These are phyloP conservation scores for Chrysomela aeneicollis DNA, from an alignment of 2,888 invertebrate genomes.

Conservation along the genomic window DNA sequence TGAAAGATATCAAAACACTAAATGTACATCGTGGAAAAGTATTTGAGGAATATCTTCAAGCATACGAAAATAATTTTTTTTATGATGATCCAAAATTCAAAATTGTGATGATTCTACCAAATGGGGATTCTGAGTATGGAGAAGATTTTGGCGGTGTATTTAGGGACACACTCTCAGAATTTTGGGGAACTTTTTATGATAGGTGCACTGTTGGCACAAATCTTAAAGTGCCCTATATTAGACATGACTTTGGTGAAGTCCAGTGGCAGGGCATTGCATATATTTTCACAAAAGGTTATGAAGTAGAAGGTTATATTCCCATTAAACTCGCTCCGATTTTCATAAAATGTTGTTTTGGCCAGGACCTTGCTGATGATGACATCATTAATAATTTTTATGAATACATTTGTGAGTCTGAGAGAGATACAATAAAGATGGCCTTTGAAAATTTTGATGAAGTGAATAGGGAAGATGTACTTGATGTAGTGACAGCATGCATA, in stretches of 20 bases:
- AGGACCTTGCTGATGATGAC: constrained; percentile 6
- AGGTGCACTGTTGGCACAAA: constrained; percentile 3
- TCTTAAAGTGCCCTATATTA: constrained; percentile 4
- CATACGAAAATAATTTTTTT: background rate
- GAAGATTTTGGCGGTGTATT: constrained; percentile 6
- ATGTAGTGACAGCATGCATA: constrained; percentile 6
- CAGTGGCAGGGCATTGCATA: constrained; percentile 22
- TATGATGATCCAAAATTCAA: background rate
- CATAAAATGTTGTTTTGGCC: constrained; percentile 19
- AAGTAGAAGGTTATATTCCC: constrained; percentile 16
- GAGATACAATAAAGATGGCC: constrained; percentile 13
- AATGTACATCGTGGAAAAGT: constrained; percentile 5
- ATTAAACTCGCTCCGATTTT: constrained; percentile 23
- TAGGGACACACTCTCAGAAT: constrained; percentile 10
- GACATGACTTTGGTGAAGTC: constrained; percentile 7
- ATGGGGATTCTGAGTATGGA: constrained; percentile 1
- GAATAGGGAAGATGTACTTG: constrained; percentile 22
- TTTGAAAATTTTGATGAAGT: constrained; percentile 19
- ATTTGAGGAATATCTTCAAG: constrained; percentile 6
- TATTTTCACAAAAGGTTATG: constrained; percentile 17
- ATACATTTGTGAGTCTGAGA: constrained; percentile 16
- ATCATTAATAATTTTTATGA: constrained; percentile 14
- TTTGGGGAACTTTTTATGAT: constrained; percentile 10
- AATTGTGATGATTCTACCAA: constrained; percentile 7
- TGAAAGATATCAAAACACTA: background rate